phyloP scores from a whole-genome alignment of 2,113 vertebrate species.

The Peromyscus leucopus region DNA sequence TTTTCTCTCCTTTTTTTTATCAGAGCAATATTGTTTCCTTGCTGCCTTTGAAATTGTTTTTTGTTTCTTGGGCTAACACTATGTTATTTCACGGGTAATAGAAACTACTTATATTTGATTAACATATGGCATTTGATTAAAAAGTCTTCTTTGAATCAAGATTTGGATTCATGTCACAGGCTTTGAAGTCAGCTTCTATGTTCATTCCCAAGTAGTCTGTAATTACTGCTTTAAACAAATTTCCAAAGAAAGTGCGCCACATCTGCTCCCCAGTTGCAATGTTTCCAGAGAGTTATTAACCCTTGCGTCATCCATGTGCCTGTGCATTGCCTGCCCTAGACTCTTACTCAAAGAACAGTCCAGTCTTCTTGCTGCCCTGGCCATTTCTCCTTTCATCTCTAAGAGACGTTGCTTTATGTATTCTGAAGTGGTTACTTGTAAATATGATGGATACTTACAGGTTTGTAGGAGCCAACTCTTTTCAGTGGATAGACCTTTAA shows the following conservation, averaged over 20 bases:
- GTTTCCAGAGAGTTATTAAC: conserved; percentile 19
- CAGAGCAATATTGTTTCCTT: background rate
- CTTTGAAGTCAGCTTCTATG: conserved; percentile 43
- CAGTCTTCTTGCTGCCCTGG: background rate
- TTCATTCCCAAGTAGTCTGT: conserved; percentile 35
- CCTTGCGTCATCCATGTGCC: background rate
- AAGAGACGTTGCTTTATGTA: background rate
- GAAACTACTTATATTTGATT: conserved; percentile 4
- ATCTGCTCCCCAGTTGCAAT: background rate
- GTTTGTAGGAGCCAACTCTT: background rate
- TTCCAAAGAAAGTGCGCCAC: conserved; percentile 32
- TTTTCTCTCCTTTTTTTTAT: conserved; percentile 23
- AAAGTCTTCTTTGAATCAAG: conserved; percentile 48
- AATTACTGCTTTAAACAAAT: conserved; percentile 60
- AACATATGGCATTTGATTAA: conserved; percentile 46
- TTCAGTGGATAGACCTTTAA: background rate
- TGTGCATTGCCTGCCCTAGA: background rate
- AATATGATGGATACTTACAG: background rate
- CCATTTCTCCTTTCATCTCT: background rate
- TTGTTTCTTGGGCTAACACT: conserved; percentile 33
- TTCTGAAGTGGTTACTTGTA: background rate
- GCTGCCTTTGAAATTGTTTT: conserved; percentile 33
- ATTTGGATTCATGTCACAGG: conserved; percentile 6
- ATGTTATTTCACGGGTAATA: conserved; percentile 36
- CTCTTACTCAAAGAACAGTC: background rate